Conservation (phyloP, 2,113 vertebrate species). For the Malurus melanocephalus region DNA sequence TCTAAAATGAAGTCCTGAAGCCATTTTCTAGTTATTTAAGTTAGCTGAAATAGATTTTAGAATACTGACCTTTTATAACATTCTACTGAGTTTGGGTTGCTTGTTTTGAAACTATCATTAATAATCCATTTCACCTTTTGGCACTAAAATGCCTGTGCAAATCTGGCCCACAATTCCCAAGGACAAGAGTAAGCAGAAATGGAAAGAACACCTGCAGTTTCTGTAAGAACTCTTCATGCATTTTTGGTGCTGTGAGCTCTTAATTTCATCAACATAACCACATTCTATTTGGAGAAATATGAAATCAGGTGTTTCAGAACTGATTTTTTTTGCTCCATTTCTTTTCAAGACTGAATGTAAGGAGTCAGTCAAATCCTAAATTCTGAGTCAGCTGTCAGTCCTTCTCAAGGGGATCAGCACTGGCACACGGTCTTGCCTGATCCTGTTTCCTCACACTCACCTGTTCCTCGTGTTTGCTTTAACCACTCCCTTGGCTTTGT, state of each 20-base stretch:
- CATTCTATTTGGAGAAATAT: background rate
- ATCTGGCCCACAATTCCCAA: background rate
- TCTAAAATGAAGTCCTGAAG: background rate
- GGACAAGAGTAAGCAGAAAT: background rate
- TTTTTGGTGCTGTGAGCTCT: background rate
- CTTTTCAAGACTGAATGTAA: background rate
- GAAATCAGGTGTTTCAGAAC: background rate
- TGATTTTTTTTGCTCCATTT: background rate
- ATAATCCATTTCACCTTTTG: background rate
- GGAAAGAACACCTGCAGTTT: background rate
- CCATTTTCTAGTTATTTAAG: background rate
- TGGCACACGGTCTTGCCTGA: background rate
- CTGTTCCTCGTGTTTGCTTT: background rate
- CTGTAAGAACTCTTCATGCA: background rate
- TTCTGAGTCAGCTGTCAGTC: background rate
- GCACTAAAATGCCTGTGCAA: background rate
- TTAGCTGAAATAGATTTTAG: background rate
- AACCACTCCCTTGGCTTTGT: slow-evolving; percentile 23
- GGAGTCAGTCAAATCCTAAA: background rate
- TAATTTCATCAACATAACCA: background rate
- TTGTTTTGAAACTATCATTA: background rate
- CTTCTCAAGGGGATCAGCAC: background rate
- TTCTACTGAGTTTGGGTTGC: background rate
- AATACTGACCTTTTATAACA: background rate
- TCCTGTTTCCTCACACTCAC: background rate